Percentiles rank a stretch among this genome's conserved stretches.
phyloP scores from a whole-genome alignment of 92 coral and sea anemone genomes.

The Virgularia gustaviana region DNA sequence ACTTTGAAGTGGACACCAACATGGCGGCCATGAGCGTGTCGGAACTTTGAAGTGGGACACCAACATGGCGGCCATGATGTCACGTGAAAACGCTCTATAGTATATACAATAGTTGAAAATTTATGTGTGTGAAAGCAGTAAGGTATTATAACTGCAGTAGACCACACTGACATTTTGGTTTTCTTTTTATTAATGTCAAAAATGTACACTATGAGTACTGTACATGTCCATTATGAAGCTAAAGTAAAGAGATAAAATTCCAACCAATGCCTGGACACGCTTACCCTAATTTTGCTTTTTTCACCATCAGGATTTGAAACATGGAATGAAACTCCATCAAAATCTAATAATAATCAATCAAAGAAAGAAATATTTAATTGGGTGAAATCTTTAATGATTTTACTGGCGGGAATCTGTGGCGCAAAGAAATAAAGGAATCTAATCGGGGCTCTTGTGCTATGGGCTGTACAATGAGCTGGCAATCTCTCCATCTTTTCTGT shows the following conservation, averaged over 20 bases:
- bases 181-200: not conserved
- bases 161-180: not conserved
- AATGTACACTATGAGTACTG: too few relatives aligned
- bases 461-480: too few relatives aligned
- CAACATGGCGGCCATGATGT: too few relatives aligned
- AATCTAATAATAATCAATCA: slow-evolving; percentile 56
- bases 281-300: slow-evolving; percentile 83
- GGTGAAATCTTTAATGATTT: not conserved
- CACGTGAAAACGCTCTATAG: too few relatives aligned
- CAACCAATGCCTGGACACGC: slow-evolving; percentile 7
- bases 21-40: too few relatives aligned
- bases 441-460: too few relatives aligned
- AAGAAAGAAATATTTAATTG: not conserved
- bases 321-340: slow-evolving; percentile 98
- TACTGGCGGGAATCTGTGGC: too few relatives aligned
- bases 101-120: not conserved
- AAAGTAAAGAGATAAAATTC: not conserved
- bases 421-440: too few relatives aligned
- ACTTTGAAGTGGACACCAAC: too few relatives aligned
- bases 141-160: not conserved
- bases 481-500: too few relatives aligned
- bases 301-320: slow-evolving; percentile 90
- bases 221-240: not conserved
- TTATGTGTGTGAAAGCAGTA: too few relatives aligned
- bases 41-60: too few relatives aligned